Evolutionary conservation across 2,113 vertebrate genomes (phyloP), one percentile per base, ranked within the genome.

Genomic region (Ciconia maguari): DNA sequence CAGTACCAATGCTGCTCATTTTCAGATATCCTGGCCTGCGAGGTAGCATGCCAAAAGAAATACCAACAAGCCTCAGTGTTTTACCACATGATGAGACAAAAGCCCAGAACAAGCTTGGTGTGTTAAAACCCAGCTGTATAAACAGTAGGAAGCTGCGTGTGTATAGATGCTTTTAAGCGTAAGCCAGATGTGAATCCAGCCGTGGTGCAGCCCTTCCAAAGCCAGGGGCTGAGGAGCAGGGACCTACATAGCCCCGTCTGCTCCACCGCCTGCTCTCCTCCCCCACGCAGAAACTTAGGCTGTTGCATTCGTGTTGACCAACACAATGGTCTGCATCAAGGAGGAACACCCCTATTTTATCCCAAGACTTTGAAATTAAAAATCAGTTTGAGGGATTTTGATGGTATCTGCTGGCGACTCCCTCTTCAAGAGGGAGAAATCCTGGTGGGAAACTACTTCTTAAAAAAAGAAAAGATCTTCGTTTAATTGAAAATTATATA

Each of bases 81-180:
- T 90, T 61, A 83, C 82, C 85, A 36, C 70, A 48, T 21, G 75
- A 61, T 83, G 79, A 80, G 91, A 94, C 88, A 94, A 96, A 95
- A 93, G 29, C 70, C 78, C 92, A 85, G 88, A 95, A 90, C 61
- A 93, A 90, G 74, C 78, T 36, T 9, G 20, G 20, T 41, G 38
- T 76, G 36, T 55, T 76, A 79, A 90, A 93, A 70, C 48, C 46
- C 95, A 93, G 78, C 90, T 94, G 92, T 69, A 48, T 49, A 95
- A 94, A 92, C 75, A 92, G 82, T 16, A 88, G 88, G 75, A 79
- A 85, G 41, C 49, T 83, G 85, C 1, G 0, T 42, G 29, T 26
- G n/a, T 44, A 16, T 36, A 54, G 34, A 68, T 55, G 41, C 85
- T 88, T 82, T 92, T 51, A 92, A 83, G 52, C 3, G 1, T 48